Evolutionary conservation across 2,888 invertebrate species (phyloP).

Genomic region (Pristionchus exspectatus): DNA sequence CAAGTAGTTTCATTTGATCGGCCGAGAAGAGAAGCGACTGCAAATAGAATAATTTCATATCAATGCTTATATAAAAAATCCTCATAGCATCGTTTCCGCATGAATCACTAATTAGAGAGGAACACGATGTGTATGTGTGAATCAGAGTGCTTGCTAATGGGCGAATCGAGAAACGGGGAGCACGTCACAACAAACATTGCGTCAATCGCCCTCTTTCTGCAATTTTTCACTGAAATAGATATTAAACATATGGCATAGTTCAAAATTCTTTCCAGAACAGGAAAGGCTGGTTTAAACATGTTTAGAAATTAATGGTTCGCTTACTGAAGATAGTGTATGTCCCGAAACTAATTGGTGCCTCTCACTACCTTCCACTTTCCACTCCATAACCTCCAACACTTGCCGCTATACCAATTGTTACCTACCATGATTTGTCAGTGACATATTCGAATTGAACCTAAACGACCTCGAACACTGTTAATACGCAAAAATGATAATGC

Average conservation of each 20-base stretch:
- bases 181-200: constrained; percentile 24
- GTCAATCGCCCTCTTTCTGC: neutral
- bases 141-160: constrained; percentile 34
- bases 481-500: neutral
- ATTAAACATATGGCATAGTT: neutral
- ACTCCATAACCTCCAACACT: neutral
- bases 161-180: neutral
- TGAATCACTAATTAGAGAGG: constrained; percentile 12
- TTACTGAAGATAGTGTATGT: neutral
- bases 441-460: neutral
- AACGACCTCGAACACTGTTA: constrained; percentile 32
- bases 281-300: neutral
- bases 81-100: neutral
- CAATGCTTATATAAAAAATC: neutral
- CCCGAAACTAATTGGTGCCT: constrained; percentile 23
- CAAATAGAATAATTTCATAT: neutral
- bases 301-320: neutral
- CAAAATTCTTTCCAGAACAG: neutral
- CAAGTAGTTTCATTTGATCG: neutral
- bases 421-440: neutral
- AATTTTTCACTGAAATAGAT: constrained; percentile 6
- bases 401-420: constrained; percentile 13
- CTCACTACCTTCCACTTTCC: constrained; percentile 3
- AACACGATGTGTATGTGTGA: constrained; percentile 15
- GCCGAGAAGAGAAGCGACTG: constrained; percentile 32